Percentiles rank a stretch among this genome's conserved stretches.
Evolutionary conservation across 1,140 invertebrate species (phyloP).

Genomic region (Ooceraea biroi): DNA sequence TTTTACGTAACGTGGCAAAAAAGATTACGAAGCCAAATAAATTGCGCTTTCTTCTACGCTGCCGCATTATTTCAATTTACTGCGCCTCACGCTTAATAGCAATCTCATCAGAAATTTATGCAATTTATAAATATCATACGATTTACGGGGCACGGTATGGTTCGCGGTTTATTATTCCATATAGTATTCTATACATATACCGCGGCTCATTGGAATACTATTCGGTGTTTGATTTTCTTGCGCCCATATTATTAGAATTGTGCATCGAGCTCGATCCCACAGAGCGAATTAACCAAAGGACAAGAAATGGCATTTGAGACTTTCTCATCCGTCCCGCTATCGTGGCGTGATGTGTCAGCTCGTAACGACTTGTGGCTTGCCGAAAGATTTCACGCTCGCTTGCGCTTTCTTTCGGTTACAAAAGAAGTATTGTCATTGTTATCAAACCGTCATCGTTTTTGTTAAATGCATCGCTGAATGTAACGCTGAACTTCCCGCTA

Average conservation of each 20-base stretch:
- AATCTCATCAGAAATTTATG: not conserved
- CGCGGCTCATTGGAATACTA: slow-evolving; percentile 6
- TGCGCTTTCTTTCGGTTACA: slow-evolving; percentile 27
- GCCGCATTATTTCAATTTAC: not conserved
- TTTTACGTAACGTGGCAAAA: not conserved
- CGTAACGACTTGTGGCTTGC: slow-evolving; percentile 8
- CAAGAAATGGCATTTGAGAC: slow-evolving; percentile 46
- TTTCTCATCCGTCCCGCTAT: slow-evolving; percentile 38
- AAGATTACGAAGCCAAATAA: not conserved
- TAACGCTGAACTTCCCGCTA: slow-evolving; percentile 9
- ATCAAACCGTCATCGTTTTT: slow-evolving; percentile 40
- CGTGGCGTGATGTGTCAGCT: slow-evolving; percentile 33
- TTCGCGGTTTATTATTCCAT: not conserved
- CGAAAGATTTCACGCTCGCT: slow-evolving; percentile 22
- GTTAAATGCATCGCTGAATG: slow-evolving; percentile 37
- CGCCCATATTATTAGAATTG: not conserved
- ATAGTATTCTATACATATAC: slow-evolving; percentile 2
- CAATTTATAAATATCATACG: no score
- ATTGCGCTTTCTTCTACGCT: not conserved
- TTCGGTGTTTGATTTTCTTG: slow-evolving; percentile 32
- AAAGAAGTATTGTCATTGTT: slow-evolving; percentile 62
- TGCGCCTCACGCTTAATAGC: not conserved
- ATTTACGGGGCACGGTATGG: no score
- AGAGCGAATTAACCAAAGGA: slow-evolving; percentile 37
- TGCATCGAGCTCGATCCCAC: slow-evolving; percentile 44